Evolutionary conservation across 2,797 vertebrate genomes (phyloP).

Genomic region (Phoeniculus purpureus): DNA sequence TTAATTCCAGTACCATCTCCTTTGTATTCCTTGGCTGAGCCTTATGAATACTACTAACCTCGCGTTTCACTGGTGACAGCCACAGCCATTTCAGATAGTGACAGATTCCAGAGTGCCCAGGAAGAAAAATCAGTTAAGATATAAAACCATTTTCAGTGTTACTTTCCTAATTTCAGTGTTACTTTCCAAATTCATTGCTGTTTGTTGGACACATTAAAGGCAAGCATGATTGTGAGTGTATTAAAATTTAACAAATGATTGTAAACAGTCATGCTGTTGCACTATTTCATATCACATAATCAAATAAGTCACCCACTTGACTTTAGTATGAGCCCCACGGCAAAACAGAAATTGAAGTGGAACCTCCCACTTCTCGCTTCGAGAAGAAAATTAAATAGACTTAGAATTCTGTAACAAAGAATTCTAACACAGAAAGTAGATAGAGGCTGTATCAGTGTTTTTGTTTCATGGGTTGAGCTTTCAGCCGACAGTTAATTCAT

Average conservation of each 20-base stretch:
- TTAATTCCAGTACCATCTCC: background rate
- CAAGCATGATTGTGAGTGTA: background rate
- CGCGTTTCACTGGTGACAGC: background rate
- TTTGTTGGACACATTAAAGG: background rate
- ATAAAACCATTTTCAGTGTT: background rate
- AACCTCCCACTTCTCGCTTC: constrained; percentile 40
- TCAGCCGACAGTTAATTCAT: background rate
- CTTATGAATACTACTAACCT: background rate
- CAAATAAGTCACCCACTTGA: constrained; percentile 54
- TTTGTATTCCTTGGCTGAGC: background rate
- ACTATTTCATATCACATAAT: constrained; percentile 46
- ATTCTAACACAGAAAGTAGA: background rate
- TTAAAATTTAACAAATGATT: constrained; percentile 23
- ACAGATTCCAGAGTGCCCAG: background rate
- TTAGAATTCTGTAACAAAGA: background rate
- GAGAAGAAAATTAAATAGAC: constrained; percentile 23
- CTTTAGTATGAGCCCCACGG: constrained; percentile 27
- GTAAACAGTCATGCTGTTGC: constrained; percentile 18
- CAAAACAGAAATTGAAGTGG: constrained; percentile 45
- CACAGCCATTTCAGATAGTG: constrained; percentile 11
- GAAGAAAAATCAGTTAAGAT: background rate
- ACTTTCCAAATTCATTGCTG: background rate
- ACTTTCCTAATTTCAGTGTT: background rate
- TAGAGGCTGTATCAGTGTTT: background rate
- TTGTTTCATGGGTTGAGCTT: background rate